These are phyloP conservation scores for Uria aalge DNA, from an alignment of 2,113 vertebrate species.

Conservation along the genomic window DNA sequence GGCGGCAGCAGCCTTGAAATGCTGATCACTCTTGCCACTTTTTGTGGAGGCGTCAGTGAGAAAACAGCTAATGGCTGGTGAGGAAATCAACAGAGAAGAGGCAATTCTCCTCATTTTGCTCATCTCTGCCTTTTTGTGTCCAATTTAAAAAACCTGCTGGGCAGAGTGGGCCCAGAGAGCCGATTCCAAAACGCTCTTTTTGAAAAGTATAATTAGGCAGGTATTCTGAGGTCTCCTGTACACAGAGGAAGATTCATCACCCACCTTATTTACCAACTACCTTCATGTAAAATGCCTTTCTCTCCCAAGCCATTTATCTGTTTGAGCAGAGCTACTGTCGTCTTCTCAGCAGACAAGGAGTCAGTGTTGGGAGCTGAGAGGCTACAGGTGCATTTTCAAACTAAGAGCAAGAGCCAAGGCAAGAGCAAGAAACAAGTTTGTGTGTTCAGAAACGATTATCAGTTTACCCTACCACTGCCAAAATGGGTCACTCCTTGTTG, in stretches of 20 bases:
- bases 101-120: neutral
- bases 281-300: neutral
- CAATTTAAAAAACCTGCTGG: neutral
- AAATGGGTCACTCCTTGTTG: neutral
- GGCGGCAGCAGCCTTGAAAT: constrained; percentile 7
- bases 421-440: neutral
- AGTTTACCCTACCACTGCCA: neutral
- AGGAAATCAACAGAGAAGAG: constrained; percentile 17
- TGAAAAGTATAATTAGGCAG: neutral
- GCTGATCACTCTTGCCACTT: constrained; percentile 12
- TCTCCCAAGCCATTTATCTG: neutral
- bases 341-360: neutral
- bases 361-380: neutral
- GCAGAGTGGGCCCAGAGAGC: neutral
- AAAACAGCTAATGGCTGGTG: constrained; percentile 44
- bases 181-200: neutral
- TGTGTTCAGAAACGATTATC: neutral
- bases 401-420: neutral
- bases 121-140: constrained; percentile 13
- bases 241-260: neutral
- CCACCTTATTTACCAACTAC: neutral
- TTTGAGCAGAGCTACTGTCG: neutral
- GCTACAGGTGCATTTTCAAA: neutral
- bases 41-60: constrained; percentile 30
- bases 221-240: neutral